A percentile compares a stretch with the other conserved stretches of the same genome.
These are phyloP conservation scores for Sylvietta virens DNA, from an alignment of 2,113 vertebrate species.

Conservation along the genomic window DNA sequence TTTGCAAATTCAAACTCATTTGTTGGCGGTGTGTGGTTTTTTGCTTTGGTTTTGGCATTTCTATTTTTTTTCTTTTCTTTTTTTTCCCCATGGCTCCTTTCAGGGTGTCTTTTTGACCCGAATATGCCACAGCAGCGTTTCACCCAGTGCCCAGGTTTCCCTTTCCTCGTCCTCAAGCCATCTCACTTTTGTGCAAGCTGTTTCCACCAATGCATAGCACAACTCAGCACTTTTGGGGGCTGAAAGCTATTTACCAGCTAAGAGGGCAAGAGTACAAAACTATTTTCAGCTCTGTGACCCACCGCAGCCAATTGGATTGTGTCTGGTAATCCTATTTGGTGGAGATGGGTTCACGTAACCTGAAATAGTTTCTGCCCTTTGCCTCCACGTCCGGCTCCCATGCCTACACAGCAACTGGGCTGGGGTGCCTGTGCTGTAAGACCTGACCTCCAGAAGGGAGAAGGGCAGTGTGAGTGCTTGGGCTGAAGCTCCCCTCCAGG, in stretches of 20 bases:
- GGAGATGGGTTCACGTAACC: not conserved
- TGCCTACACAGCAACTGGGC: accelerated
- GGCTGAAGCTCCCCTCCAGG: not conserved
- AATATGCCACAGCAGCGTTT: not conserved
- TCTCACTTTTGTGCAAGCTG: not conserved
- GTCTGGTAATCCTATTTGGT: slow-evolving; percentile 57
- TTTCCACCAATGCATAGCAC: not conserved
- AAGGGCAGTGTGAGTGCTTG: not conserved
- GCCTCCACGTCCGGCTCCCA: not conserved
- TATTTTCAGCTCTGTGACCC: slow-evolving; percentile 50
- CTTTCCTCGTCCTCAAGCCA: not conserved
- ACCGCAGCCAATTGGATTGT: slow-evolving; percentile 46
- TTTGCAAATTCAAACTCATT: not conserved
- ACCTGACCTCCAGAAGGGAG: not conserved
- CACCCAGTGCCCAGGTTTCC: not conserved
- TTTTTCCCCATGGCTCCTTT: not conserved
- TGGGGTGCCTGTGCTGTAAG: not conserved
- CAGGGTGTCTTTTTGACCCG: not conserved
- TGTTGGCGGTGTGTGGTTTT: not conserved
- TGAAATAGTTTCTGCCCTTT: slow-evolving; percentile 46
- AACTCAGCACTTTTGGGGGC: slow-evolving; percentile 33
- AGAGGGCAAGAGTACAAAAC: slow-evolving; percentile 38
- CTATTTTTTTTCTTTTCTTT: not conserved
- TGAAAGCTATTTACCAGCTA: slow-evolving; percentile 51
- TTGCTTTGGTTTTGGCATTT: not conserved